Percentiles rank a stretch among this genome's conserved stretches.
Evolutionary conservation across 2,888 invertebrate species (phyloP).

Genomic region (Drymonia ruficornis): DNA sequence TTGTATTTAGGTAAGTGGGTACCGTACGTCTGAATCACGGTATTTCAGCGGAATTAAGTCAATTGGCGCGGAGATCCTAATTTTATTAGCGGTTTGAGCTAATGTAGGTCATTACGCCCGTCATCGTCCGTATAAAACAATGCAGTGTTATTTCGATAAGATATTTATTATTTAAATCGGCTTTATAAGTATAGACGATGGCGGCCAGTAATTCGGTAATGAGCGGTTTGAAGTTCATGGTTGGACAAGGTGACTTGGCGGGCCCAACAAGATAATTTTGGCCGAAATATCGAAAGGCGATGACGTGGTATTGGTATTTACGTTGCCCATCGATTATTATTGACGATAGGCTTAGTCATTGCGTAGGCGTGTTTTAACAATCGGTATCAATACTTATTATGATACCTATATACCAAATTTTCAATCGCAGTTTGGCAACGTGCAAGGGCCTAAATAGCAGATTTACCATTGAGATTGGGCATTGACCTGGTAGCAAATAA

Average conservation of each 20-base stretch:
- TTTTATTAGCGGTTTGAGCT: conserved; percentile 80
- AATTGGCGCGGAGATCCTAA: conserved; percentile 74
- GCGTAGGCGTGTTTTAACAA: neutral
- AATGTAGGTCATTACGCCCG: conserved; percentile 75
- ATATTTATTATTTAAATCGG: conserved; percentile 84
- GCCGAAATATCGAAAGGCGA: conserved; percentile 42
- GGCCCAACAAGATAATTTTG: conserved; percentile 65
- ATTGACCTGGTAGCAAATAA: no score
- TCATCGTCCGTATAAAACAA: conserved; percentile 71
- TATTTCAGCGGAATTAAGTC: conserved; percentile 76
- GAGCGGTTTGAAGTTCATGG: conserved; percentile 70
- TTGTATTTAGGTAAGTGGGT: conserved; percentile 54
- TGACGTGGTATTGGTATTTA: conserved; percentile 47
- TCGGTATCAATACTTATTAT: no score
- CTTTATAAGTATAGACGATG: conserved; percentile 78
- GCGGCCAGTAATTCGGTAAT: conserved; percentile 81
- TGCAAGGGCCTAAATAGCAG: no score
- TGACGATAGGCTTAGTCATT: neutral
- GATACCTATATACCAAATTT: no score
- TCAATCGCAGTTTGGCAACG: no score
- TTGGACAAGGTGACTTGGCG: conserved; percentile 70
- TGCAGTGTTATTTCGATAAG: conserved; percentile 81
- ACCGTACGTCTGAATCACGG: conserved; percentile 64
- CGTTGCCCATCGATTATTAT: conserved; percentile 17
- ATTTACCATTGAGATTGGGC: no score